These are phyloP conservation scores for Muntiacus reevesi DNA, from an alignment of 2,113 vertebrate species.

Conservation along the genomic window DNA sequence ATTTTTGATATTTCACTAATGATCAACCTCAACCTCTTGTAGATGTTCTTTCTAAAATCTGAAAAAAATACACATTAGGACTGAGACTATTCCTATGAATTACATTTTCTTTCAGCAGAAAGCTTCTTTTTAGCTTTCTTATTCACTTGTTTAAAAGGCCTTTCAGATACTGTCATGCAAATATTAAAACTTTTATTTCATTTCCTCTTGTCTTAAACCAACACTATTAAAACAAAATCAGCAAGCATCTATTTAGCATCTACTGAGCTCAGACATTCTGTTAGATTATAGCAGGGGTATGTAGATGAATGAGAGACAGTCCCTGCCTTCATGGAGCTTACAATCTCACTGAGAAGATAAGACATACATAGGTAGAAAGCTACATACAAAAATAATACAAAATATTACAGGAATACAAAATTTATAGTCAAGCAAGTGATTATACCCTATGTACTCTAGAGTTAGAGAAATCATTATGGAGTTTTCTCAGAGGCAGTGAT, in stretches of 20 bases:
- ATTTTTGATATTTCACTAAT: neutral
- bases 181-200: neutral
- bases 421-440: neutral
- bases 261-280: neutral
- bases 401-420: neutral
- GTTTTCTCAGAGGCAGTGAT: neutral
- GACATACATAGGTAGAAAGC: neutral
- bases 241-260: neutral
- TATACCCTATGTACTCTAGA: neutral
- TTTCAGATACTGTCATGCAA: neutral
- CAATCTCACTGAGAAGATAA: neutral
- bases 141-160: conserved; percentile 13
- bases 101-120: neutral
- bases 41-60: neutral
- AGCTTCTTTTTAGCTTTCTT: neutral
- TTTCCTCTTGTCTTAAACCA: neutral
- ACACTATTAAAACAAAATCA: conserved; percentile 8
- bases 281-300: neutral
- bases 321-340: neutral
- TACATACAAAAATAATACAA: neutral
- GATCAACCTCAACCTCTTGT: neutral
- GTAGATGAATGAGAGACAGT: neutral
- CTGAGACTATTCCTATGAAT: neutral
- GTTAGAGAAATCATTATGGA: neutral
- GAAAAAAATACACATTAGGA: neutral